Conservation (phyloP, 53 echinoderm and acorn worm genomes). For the Paracentrotus lividus region DNA sequence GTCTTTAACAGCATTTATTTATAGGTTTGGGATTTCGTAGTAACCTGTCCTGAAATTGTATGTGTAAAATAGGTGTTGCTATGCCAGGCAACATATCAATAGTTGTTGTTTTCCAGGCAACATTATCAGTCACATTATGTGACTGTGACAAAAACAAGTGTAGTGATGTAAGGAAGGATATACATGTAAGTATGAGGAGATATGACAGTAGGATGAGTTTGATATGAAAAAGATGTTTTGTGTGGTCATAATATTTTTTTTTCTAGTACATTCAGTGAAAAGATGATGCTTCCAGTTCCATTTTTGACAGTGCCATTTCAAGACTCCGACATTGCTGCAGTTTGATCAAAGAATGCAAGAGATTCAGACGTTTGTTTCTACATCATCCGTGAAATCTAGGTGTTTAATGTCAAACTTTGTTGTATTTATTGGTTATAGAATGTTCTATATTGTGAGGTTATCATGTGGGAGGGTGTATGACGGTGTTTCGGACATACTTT, state of each 20-base stretch:
- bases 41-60: not conserved
- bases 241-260: conserved; percentile 5
- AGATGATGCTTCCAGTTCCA: conserved; percentile 68
- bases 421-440: not conserved
- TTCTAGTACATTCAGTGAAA: conserved; percentile 65
- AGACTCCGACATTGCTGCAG: conserved; percentile 52
- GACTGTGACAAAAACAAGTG: not conserved
- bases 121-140: not conserved
- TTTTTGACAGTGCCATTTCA: conserved; percentile 58
- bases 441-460: not conserved
- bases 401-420: not conserved
- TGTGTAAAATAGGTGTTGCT: not conserved
- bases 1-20: not conserved
- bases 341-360: conserved; percentile 55
- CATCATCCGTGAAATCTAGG: not conserved
- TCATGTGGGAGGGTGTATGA: not conserved
- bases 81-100: not conserved
- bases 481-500: not conserved
- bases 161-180: not conserved
- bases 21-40: not conserved
- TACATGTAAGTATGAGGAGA: not conserved
- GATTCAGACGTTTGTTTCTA: conserved; percentile 34
- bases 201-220: not conserved
- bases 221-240: not conserved
- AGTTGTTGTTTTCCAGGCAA: not conserved